Evolutionary conservation across 2,113 vertebrate genomes (phyloP).

Genomic region (Semicossyphus pulcher): DNA sequence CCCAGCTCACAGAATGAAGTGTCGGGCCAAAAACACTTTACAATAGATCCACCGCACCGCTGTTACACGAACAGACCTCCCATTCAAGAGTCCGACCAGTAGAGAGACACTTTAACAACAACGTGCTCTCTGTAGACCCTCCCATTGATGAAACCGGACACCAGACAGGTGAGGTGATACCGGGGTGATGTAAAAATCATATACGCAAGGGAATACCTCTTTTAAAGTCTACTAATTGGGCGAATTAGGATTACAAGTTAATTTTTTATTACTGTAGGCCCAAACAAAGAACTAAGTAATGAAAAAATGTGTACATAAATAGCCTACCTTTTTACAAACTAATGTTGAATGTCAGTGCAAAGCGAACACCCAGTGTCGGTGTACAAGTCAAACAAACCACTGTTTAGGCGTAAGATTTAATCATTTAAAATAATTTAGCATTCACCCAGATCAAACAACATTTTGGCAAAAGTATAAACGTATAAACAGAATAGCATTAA

Average conservation of each 20-base stretch:
- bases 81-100: slow-evolving; percentile 25
- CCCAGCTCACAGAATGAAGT: neutral
- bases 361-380: neutral
- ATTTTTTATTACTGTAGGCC: too few relatives aligned
- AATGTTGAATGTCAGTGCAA: neutral
- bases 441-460: neutral
- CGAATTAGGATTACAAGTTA: too few relatives aligned
- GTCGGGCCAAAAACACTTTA: neutral
- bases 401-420: slow-evolving; percentile 11
- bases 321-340: too few relatives aligned
- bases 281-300: too few relatives aligned
- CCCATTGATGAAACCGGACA: slow-evolving; percentile 67
- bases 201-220: neutral
- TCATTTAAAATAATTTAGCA: neutral
- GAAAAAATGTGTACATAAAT: too few relatives aligned
- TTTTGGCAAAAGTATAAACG: neutral
- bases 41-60: neutral
- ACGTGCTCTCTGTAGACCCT: slow-evolving; percentile 32
- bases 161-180: slow-evolving; percentile 56
- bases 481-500: slow-evolving; percentile 2
- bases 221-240: neutral
- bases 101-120: neutral
- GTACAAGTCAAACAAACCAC: neutral
- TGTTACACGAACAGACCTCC: slow-evolving; percentile 31
- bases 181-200: neutral